Evolutionary conservation across 2,888 invertebrate genomes (phyloP), one percentile per base, ranked within the genome.

Genomic region (Acleris emargana): DNA sequence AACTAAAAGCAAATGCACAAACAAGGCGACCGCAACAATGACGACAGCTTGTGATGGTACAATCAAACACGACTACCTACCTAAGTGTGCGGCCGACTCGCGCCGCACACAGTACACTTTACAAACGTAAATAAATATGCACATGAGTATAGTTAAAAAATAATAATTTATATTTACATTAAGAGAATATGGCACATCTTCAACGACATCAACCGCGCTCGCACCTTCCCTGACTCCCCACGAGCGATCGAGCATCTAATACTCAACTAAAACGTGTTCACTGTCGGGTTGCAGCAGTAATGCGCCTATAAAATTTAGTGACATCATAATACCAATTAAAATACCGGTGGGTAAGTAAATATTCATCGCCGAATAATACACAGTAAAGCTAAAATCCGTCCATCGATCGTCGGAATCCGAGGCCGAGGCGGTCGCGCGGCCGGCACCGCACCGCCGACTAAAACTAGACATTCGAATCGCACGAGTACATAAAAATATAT

Each of bases 131-230:
- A 91, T 91, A 91, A 91, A 91, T 91, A 91, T 89, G 86, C 87
- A 86, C 83, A 86, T 87, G 71, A 73, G 86, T 87, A 80, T 86
- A 84, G 77, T 81, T 82, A 87, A 79, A 79, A 81, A 82, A 79
- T 83, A 85, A 87, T 90, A 86, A 84, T 87, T 87, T 90, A 91
- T 92, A 91, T 91, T 91, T 92, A 91, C 91, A 91, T 83, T 88
- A 89, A 86, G 86, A 91, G 89, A 90, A 92, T 92, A 92, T 92
- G 92, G 92, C 92, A 92, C 92, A 91, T 89, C 89, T 87, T 84
- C 79, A 78, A 80, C 78, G 68, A 68, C 80, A 84, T 87, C 89
- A 87, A 90, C 88, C 89, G 88, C 89, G 85, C 85, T 82, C 82
- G 76, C 77, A 73, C 72, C 74, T 71, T 64, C 70, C 71, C 73